Evolutionary conservation across 2,888 invertebrate genomes (phyloP).

Genomic region (Athalia cordata): DNA sequence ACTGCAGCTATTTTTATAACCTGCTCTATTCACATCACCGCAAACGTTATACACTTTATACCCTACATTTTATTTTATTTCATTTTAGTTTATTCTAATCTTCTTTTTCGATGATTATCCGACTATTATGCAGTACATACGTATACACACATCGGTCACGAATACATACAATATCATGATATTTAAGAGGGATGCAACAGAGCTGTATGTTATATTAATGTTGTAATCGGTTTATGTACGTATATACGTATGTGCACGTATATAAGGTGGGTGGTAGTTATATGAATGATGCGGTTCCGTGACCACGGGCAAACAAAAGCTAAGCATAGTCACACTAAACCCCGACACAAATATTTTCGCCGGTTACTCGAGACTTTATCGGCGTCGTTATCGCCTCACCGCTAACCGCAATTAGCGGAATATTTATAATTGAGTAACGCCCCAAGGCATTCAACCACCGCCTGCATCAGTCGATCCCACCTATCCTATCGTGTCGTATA

Average conservation of each 20-base stretch:
- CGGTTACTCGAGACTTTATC: conserved; percentile 36
- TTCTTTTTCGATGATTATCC: no score
- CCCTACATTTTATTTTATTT: no score
- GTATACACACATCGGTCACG: no score
- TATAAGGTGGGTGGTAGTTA: neutral
- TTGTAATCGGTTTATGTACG: neutral
- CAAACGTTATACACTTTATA: no score
- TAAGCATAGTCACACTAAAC: neutral
- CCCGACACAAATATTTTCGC: conserved; percentile 40
- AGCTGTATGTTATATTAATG: no score
- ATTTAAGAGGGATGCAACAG: no score
- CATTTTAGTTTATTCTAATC: no score
- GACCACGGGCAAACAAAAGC: conserved; percentile 14
- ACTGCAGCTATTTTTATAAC: conserved; percentile 29
- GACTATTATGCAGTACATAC: no score
- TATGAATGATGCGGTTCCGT: neutral
- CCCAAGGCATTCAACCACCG: conserved; percentile 18
- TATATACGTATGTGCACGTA: neutral
- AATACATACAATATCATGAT: no score
- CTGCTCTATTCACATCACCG: neutral
- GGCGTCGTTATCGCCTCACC: conserved; percentile 33
- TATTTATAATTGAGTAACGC: conserved; percentile 45
- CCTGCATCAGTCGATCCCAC: neutral
- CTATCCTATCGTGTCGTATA: neutral
- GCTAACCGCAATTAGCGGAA: conserved; percentile 45